These are phyloP conservation scores for Eucidaris tribuloides DNA, from an alignment of 35 echinoderm and acorn worm species.

Conservation along the genomic window DNA sequence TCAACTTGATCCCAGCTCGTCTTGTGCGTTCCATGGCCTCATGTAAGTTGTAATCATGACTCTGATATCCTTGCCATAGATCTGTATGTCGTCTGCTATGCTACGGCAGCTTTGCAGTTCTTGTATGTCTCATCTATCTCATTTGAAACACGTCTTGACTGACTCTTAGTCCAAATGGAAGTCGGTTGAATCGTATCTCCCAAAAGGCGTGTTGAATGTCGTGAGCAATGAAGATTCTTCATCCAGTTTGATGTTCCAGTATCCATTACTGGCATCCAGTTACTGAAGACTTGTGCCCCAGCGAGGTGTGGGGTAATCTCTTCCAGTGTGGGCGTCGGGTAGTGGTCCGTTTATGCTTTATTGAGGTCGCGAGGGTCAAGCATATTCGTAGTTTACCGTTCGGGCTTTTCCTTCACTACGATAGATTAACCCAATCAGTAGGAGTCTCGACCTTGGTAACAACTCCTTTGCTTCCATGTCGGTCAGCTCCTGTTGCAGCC, in stretches of 20 bases:
- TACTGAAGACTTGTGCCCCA: no score
- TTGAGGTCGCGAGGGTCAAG: no score
- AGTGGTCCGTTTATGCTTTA: slow-evolving; percentile 30
- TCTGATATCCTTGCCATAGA: background rate
- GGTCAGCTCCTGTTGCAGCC: no score
- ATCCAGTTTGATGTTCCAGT: no score
- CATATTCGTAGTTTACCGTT: no score
- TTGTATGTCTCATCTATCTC: slow-evolving; percentile 14
- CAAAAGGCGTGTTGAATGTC: slow-evolving; percentile 69
- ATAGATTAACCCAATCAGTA: no score
- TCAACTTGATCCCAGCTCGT: background rate
- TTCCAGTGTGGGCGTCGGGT: no score
- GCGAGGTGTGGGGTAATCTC: no score
- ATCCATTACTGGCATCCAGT: slow-evolving; percentile 41
- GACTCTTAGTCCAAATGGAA: slow-evolving; percentile 45
- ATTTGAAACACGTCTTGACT: slow-evolving; percentile 36
- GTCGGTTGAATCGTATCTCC: slow-evolving; percentile 46
- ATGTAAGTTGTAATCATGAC: slow-evolving; percentile 44
- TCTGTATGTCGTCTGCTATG: slow-evolving; percentile 47
- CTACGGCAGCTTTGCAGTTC: background rate
- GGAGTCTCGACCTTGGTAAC: slow-evolving; percentile 27
- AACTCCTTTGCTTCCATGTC: slow-evolving; percentile 26
- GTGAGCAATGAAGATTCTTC: no score
- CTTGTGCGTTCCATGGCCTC: slow-evolving; percentile 4
- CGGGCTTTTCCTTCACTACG: no score